These are phyloP conservation scores for Stegostoma tigrinum DNA, from an alignment of 2,113 vertebrate genomes.

Conservation along the genomic window DNA sequence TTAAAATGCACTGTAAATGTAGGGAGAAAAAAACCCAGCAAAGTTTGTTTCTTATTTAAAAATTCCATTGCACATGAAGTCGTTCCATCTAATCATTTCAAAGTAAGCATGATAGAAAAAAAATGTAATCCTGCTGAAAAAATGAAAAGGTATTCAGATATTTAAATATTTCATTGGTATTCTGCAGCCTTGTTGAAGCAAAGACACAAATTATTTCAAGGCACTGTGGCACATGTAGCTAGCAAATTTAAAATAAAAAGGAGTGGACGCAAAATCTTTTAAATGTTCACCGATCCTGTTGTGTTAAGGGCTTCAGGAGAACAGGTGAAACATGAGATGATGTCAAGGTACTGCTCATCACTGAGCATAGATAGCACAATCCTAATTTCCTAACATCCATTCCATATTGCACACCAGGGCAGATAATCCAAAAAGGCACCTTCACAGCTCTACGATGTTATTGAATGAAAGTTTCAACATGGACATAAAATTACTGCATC, in stretches of 20 bases:
- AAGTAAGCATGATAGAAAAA: background rate
- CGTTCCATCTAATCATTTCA: background rate
- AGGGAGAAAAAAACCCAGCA: background rate
- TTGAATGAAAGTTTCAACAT: background rate
- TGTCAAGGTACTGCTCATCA: too few species aligned
- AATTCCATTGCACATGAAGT: background rate
- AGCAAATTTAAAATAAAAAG: background rate
- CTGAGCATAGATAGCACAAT: too few species aligned
- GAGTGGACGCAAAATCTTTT: background rate
- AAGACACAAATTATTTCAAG: background rate
- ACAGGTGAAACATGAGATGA: too few species aligned
- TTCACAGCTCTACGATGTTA: background rate
- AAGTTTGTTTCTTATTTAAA: background rate
- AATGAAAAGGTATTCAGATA: background rate
- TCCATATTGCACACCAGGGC: background rate
- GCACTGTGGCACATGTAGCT: background rate
- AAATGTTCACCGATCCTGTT: background rate
- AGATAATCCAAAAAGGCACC: background rate
- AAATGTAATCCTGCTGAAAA: background rate
- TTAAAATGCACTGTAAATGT: background rate
- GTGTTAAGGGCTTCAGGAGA: too few species aligned
- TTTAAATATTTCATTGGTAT: background rate
- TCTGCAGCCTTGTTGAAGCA: background rate
- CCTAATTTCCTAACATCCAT: background rate
- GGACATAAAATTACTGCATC: background rate